Evolutionary conservation across 2,797 vertebrate species (phyloP).

Genomic region (Dendrocincla fuliginosa): DNA sequence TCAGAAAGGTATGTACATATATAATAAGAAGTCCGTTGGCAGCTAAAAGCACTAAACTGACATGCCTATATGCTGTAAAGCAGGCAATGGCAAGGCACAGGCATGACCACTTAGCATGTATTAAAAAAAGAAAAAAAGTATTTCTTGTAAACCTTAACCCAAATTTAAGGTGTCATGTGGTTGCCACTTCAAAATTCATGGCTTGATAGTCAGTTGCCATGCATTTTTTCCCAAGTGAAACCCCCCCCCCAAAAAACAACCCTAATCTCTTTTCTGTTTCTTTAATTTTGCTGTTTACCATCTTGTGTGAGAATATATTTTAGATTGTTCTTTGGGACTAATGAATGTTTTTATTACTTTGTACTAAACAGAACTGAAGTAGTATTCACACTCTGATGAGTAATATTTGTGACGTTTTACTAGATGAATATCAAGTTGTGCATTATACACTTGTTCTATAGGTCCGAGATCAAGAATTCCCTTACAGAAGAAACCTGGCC

Average conservation of each 20-base stretch:
- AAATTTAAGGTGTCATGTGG: background rate
- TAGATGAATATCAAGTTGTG: background rate
- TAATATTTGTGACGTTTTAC: background rate
- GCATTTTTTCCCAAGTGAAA: background rate
- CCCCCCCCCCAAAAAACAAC: too few relatives aligned
- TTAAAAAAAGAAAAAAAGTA: background rate
- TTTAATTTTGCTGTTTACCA: background rate
- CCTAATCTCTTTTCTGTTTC: background rate
- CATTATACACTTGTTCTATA: constrained; percentile 60
- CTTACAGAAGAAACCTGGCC: constrained; percentile 91
- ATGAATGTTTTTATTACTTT: background rate
- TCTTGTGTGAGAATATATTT: background rate
- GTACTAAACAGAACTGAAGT: background rate
- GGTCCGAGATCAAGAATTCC: constrained; percentile 98
- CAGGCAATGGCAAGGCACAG: background rate
- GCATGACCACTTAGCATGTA: background rate
- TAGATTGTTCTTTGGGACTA: background rate
- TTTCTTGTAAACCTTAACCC: background rate
- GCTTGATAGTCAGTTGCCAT: background rate
- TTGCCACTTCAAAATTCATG: background rate
- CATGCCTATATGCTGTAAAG: background rate
- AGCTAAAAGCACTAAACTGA: background rate
- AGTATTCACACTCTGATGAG: background rate
- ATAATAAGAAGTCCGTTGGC: background rate
- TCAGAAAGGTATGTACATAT: background rate